Evolutionary conservation across 2,113 vertebrate species (phyloP), one percentile per base, ranked within the genome.

Genomic region (Ctenodactylus gundi): DNA sequence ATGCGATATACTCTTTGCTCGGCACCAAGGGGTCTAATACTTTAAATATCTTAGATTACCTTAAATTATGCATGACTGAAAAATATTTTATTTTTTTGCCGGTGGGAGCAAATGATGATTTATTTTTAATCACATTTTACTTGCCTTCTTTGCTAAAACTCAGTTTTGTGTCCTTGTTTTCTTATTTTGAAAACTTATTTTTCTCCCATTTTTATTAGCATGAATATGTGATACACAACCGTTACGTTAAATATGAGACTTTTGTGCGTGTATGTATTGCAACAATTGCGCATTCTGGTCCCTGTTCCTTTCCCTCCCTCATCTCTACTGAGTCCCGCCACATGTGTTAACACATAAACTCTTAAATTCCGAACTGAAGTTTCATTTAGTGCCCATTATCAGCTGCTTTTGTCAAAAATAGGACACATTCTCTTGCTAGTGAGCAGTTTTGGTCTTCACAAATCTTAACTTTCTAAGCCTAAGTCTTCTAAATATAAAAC

Each of bases 111-210:
- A 93, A 93, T 93, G 65, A 46, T 73, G 67, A 87, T 85, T 94
- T 90, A 81, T 93, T 91, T 96, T 91, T 90, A 90, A 88, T 87
- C 0, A 0, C n/a, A n/a, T n/a, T 51, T 89, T 27, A 68, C 57
- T 91, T 76, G 53, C 21, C 25, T 36, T 95, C 23, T 87, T 90
- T 58, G 23, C 23, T 46, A 25, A 85, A 93, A 72, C 18, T 91
- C 41, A 73, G 58, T 46, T 94, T 93, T 0, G 0, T 46, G 31
- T 77, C 14, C 60, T 62, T 89, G 21, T 78, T 78, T 2, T 93
- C 83, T 91, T 64, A 39, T 86, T 90, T 80, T 67, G 25, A 84
- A 96, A 94, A 89, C 17, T 13, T 49, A 49, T 94, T 93, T 96
- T 72, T 36, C 4, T 36, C 36, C n/a, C n/a, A n/a, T n/a, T n/a